Evolutionary conservation across 2,888 invertebrate species (phyloP), one percentile per base, ranked within the genome.

Genomic region (Phortica okadai): DNA sequence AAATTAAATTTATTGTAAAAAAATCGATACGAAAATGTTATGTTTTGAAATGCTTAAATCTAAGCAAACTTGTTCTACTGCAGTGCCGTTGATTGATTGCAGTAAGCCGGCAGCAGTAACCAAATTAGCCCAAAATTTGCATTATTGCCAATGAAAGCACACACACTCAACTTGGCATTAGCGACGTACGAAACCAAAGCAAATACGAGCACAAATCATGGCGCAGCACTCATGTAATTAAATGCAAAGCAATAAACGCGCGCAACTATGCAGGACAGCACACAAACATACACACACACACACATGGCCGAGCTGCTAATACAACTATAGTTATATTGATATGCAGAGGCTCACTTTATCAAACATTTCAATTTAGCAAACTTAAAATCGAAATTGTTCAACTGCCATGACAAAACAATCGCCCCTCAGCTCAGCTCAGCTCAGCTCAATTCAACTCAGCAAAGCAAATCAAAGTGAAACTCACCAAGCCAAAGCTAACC

Each of bases 341-440:
- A 70, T 25, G 54, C 69, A 21, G 54, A 21, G 58, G 66, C 62
- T 72, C 50, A 59, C 10, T 45, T 25, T 75, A 42, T 33, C 82
- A 87, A 87, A 86, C 87, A 87, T 87, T 87, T 85, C 85, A 86
- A 86, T 86, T 86, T 87, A 84, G 82, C 86, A 86, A 87, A 84
- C 83, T 83, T 83, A 81, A 81, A 81, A 82, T 82, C 76, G 73
- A 79, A 86, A 83, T 82, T 81, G 81, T 81, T 81, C 78, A 77
- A 74, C 77, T 54, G 54, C 74, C n/a, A 74, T 25, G n/a, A 58
- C 78, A 56, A 56, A 56, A 64, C 64, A 6, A 64, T 64, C 33
- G 8, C 41, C 64, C 14, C 25, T 64, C 33, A 4, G 33, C 33
- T 33, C 33, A 33, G 33, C 33, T 33, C 33, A 33, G 3, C 33